Conservation (phyloP, 2,888 invertebrate species). For the Eremobia ochroleuca region DNA sequence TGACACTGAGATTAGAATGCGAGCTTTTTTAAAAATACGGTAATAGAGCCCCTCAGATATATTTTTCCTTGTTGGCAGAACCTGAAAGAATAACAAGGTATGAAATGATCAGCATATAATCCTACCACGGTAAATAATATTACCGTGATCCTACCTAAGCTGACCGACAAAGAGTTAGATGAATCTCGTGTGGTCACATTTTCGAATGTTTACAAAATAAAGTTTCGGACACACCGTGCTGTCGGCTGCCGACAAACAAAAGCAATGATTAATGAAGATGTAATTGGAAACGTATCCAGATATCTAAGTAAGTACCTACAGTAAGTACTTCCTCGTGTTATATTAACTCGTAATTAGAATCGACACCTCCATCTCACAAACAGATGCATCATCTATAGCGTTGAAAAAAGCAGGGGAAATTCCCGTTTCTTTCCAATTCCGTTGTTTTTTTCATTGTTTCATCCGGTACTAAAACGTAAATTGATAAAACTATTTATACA, state of each 20-base stretch:
- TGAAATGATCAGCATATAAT: not conserved
- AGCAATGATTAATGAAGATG: conserved; percentile 69
- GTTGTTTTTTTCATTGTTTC: no score
- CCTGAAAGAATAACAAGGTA: not conserved
- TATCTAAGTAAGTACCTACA: conserved; percentile 68
- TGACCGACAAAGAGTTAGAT: conserved; percentile 6
- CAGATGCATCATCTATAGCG: not conserved
- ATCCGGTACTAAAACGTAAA: no score
- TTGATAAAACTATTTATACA: no score
- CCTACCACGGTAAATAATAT: no score
- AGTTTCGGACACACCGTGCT: conserved; percentile 39
- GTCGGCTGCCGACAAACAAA: conserved; percentile 70
- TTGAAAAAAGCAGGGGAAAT: no score
- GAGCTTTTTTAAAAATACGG: not conserved
- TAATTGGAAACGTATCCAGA: conserved; percentile 75
- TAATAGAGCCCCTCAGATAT: not conserved
- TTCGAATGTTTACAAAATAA: conserved; percentile 33
- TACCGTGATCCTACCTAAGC: no score
- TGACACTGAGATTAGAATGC: not conserved
- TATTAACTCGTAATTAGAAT: not conserved
- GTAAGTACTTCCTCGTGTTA: conserved; percentile 61
- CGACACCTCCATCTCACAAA: not conserved
- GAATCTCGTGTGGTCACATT: not conserved
- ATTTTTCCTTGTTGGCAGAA: not conserved
- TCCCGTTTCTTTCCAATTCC: no score